These are phyloP conservation scores for Shargacucullia verbasci DNA, from an alignment of 2,888 invertebrate species.

Conservation along the genomic window DNA sequence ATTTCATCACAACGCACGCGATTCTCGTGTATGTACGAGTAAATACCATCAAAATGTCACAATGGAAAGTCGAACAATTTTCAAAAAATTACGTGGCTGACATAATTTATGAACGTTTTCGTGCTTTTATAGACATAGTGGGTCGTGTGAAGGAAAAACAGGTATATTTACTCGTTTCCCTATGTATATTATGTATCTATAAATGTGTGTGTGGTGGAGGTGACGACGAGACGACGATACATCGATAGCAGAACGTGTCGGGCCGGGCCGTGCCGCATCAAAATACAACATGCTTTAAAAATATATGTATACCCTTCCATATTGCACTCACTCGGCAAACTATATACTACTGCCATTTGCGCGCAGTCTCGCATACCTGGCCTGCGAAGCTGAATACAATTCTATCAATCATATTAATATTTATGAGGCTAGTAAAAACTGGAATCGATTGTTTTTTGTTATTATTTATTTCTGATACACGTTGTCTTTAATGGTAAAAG, in stretches of 20 bases:
- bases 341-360: constrained; percentile 37
- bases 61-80: constrained; percentile 28
- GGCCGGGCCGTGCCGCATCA: constrained; percentile 52
- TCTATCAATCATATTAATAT: constrained; percentile 6
- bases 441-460: no score
- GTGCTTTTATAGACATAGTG: constrained; percentile 44
- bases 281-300: constrained; percentile 66
- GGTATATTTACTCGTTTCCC: constrained; percentile 62
- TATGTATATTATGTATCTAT: constrained; percentile 40
- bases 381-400: constrained; percentile 7
- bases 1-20: constrained; percentile 31
- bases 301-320: constrained; percentile 66
- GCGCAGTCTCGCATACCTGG: constrained; percentile 27
- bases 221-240: constrained; percentile 53
- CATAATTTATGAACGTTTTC: constrained; percentile 42
- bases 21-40: constrained; percentile 18
- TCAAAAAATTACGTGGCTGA: constrained; percentile 20
- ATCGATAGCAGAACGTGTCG: constrained; percentile 59
- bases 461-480: no score
- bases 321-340: constrained; percentile 48
- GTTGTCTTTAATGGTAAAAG: no score
- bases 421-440: background rate
- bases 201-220: constrained; percentile 39
- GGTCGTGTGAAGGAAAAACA: constrained; percentile 56
- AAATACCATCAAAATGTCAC: constrained; percentile 24